These are phyloP conservation scores for Esperia sulphurella DNA, from an alignment of 2,888 invertebrate species.

Conservation along the genomic window DNA sequence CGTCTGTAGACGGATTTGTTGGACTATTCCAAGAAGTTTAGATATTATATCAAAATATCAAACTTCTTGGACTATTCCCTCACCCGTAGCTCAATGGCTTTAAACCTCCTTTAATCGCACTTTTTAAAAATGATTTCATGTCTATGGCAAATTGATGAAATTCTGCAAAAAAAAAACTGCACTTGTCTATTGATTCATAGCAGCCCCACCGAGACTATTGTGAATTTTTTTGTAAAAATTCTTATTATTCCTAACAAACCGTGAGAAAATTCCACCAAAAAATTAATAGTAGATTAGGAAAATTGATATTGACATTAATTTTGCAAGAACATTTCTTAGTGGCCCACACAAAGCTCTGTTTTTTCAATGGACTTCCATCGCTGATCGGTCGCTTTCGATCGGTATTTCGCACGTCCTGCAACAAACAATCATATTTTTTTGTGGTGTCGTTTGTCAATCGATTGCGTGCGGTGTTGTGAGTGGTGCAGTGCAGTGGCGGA, in stretches of 20 bases:
- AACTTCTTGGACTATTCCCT: no score
- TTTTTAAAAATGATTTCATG: constrained; percentile 16
- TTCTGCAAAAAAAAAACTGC: constrained; percentile 23
- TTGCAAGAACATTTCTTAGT: constrained; percentile 6
- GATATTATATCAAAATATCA: no score
- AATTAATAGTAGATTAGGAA: constrained; percentile 15
- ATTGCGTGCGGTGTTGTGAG: constrained; percentile 34
- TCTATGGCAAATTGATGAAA: constrained; percentile 23
- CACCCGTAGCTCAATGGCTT: no score
- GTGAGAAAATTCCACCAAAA: constrained; percentile 36
- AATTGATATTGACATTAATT: constrained; percentile 5
- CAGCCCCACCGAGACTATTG: constrained; percentile 66
- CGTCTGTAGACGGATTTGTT: no score
- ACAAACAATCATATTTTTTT: constrained; percentile 51
- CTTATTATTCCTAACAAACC: constrained; percentile 37
- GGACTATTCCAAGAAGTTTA: no score
- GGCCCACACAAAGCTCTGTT: constrained; percentile 1
- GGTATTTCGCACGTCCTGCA: constrained; percentile 55
- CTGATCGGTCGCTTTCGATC: constrained; percentile 52
- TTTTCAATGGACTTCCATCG: constrained; percentile 39
- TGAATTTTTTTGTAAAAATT: constrained; percentile 49
- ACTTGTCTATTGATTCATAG: constrained; percentile 74
- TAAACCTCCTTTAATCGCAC: no score
- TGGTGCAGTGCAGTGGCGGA: constrained; percentile 20
- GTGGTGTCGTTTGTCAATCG: constrained; percentile 20